Evolutionary conservation across 1,140 invertebrate genomes (phyloP).

Genomic region (Cydia splendana): DNA sequence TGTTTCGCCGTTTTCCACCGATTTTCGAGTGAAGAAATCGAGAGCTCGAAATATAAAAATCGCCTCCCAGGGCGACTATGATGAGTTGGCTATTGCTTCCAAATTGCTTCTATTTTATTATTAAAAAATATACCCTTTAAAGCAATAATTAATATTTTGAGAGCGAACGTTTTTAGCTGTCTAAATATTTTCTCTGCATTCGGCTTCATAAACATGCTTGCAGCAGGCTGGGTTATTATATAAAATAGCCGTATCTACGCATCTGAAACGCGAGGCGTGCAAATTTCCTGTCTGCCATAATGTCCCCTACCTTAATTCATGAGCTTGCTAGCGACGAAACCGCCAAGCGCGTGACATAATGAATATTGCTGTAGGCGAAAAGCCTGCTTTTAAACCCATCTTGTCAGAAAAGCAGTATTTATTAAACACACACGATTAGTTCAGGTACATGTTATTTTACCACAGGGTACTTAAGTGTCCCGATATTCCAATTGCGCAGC

Average conservation of each 20-base stretch:
- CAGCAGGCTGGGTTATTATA: conserved; percentile 26
- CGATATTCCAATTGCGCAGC: too few species aligned
- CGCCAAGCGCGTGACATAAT: conserved; percentile 49
- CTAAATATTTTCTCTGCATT: background rate
- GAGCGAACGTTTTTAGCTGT: background rate
- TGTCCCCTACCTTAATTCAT: conserved; percentile 58
- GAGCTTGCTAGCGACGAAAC: conserved; percentile 46
- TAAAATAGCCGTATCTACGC: conserved; percentile 29
- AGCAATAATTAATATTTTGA: background rate
- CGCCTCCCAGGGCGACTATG: too few species aligned
- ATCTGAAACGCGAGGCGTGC: conserved; percentile 45
- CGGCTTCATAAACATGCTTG: conserved; percentile 8
- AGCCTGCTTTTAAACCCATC: conserved; percentile 40
- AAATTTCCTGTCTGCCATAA: conserved; percentile 62
- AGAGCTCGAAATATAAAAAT: too few species aligned
- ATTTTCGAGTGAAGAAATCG: too few species aligned
- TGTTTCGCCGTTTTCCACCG: too few species aligned
- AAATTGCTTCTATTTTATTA: too few species aligned
- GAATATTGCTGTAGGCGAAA: conserved; percentile 48
- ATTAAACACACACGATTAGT: background rate
- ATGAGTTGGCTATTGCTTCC: too few species aligned
- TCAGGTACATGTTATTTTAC: background rate
- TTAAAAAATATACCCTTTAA: too few species aligned
- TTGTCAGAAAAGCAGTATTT: conserved; percentile 37
- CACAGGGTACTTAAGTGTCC: background rate